A percentile compares a stretch with the other conserved stretches of the same genome.
Evolutionary conservation across 2,113 vertebrate genomes (phyloP).

Genomic region (Gasterosteus aculeatus): DNA sequence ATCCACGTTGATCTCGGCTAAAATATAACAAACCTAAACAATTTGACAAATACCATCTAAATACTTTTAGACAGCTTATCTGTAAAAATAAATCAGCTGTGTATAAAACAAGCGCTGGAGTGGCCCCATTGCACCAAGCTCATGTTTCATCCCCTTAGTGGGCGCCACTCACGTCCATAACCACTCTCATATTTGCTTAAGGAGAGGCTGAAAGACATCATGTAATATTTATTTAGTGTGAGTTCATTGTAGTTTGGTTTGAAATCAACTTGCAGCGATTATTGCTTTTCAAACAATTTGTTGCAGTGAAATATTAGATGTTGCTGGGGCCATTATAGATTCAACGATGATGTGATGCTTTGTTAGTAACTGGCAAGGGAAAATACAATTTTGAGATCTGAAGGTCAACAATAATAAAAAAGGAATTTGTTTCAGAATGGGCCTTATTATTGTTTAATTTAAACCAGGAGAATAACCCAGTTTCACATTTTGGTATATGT

Average conservation of each 20-base stretch:
- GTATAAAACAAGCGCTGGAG: conserved; percentile 46
- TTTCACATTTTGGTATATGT: not conserved
- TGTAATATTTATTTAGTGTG: conserved; percentile 61
- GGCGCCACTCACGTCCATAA: conserved; percentile 42
- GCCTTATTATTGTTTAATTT: not conserved
- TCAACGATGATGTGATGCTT: conserved; percentile 16
- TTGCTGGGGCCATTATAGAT: conserved; percentile 18
- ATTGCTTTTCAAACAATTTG: conserved; percentile 53
- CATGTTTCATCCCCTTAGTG: conserved; percentile 47
- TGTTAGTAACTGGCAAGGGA: conserved; percentile 30
- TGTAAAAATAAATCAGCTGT: conserved; percentile 60
- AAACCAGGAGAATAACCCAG: not conserved
- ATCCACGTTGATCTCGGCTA: conserved; percentile 49
- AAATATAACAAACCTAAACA: conserved; percentile 64
- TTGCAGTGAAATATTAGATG: conserved; percentile 42
- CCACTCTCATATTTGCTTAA: conserved; percentile 54
- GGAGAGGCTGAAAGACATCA: conserved; percentile 23
- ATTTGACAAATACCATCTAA: conserved; percentile 71
- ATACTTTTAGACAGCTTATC: conserved; percentile 65
- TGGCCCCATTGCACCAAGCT: conserved; percentile 30
- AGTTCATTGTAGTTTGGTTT: conserved; percentile 53
- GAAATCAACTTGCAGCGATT: conserved; percentile 57
- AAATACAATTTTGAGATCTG: conserved; percentile 23
- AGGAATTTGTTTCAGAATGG: not conserved
- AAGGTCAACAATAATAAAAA: not conserved